These are phyloP conservation scores for Sciurus niger DNA, from an alignment of 2,113 vertebrate genomes.

Conservation along the genomic window DNA sequence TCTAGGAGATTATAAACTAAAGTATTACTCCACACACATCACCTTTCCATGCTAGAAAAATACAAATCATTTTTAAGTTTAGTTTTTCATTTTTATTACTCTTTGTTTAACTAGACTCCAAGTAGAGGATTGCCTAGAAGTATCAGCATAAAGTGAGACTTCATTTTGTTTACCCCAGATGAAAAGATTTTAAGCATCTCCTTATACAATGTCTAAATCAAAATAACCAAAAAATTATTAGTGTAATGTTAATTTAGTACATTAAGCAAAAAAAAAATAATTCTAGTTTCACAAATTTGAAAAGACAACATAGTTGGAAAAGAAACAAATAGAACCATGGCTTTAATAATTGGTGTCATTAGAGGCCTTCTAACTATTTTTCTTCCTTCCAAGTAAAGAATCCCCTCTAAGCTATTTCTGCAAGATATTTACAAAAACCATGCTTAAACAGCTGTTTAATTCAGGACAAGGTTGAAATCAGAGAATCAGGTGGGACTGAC, in stretches of 20 bases:
- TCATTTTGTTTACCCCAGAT: constrained; percentile 8
- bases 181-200: background rate
- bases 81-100: constrained; percentile 46
- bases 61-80: background rate
- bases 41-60: constrained; percentile 44
- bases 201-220: background rate
- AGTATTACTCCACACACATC: background rate
- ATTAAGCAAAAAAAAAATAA: background rate
- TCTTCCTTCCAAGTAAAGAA: background rate
- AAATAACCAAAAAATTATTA: constrained; percentile 24
- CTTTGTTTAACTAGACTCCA: constrained; percentile 34
- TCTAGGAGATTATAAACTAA: constrained; percentile 60
- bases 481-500: background rate
- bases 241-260: constrained; percentile 34
- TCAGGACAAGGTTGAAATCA: background rate
- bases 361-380: background rate
- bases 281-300: background rate
- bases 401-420: background rate
- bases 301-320: background rate
- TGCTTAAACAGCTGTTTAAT: background rate
- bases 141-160: background rate
- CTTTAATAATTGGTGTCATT: background rate
- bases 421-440: background rate
- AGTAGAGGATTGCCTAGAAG: background rate
- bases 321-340: background rate